These are phyloP conservation scores for Australoheros scitulus DNA, from an alignment of 2,113 vertebrate species.

Conservation along the genomic window DNA sequence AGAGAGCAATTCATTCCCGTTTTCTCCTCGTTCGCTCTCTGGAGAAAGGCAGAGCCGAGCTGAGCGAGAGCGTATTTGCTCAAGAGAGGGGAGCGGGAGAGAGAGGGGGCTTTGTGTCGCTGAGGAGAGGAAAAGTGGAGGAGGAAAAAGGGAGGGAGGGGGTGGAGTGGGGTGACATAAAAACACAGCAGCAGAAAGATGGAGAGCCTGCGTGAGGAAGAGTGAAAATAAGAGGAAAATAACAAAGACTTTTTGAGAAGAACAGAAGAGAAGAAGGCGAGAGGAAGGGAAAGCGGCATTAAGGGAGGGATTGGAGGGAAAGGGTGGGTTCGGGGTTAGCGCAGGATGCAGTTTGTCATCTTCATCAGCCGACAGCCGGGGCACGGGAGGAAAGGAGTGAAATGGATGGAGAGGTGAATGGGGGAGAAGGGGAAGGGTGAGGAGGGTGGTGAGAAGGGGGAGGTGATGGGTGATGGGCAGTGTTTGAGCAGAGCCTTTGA, in stretches of 20 bases:
- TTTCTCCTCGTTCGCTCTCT: constrained; percentile 72
- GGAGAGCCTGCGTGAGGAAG: constrained; percentile 11
- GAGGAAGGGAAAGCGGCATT: constrained; percentile 35
- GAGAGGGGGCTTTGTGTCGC: constrained; percentile 34
- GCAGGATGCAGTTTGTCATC: constrained; percentile 73
- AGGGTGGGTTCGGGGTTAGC: constrained; percentile 24
- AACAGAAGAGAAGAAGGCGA: constrained; percentile 6
- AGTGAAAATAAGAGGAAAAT: constrained; percentile 36
- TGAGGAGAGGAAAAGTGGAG: constrained; percentile 23
- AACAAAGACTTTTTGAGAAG: constrained; percentile 40
- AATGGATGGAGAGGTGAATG: constrained; percentile 35
- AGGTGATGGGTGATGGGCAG: background rate
- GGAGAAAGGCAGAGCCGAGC: constrained; percentile 68
- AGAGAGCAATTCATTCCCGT: constrained; percentile 77
- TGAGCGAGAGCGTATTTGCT: constrained; percentile 55
- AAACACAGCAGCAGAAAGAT: constrained; percentile 43
- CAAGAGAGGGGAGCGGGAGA: constrained; percentile 29
- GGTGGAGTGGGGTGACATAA: constrained; percentile 20
- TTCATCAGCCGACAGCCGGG: constrained; percentile 67
- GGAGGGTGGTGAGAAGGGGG: background rate
- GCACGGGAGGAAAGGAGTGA: background rate
- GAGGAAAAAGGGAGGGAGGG: background rate
- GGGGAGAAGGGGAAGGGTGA: background rate
- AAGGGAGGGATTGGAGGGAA: background rate
- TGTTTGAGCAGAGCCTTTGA: constrained; percentile 69